Evolutionary conservation across 2,113 vertebrate genomes (phyloP).

Genomic region (Indicator maculatus): DNA sequence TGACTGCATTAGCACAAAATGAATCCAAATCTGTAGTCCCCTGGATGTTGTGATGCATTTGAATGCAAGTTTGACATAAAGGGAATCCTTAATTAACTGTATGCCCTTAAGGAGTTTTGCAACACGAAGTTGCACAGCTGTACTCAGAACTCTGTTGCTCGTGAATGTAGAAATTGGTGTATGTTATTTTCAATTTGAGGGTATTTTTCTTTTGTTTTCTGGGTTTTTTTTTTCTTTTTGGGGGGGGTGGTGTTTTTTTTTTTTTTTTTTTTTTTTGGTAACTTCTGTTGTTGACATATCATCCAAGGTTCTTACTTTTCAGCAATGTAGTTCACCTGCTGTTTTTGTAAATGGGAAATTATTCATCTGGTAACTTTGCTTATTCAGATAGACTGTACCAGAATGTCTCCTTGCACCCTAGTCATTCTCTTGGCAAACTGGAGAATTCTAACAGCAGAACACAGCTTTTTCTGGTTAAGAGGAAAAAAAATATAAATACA

Average conservation of each 20-base stretch:
- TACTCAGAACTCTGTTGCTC: not conserved
- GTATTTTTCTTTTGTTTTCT: not conserved
- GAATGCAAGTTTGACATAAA: constrained; percentile 21
- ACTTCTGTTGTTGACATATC: not conserved
- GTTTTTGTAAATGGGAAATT: not conserved
- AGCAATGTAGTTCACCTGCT: not conserved
- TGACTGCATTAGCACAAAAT: not conserved
- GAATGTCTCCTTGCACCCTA: not conserved
- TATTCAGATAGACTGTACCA: not conserved
- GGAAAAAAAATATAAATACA: not conserved
- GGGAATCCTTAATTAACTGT: constrained; percentile 13
- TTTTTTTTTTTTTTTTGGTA: not conserved
- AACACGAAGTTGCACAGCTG: not conserved
- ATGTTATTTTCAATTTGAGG: not conserved
- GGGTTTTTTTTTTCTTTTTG: too few relatives aligned
- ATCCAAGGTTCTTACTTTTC: not conserved
- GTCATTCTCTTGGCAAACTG: not conserved
- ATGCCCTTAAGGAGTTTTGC: not conserved
- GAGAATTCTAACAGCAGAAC: not conserved
- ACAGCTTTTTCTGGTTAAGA: not conserved
- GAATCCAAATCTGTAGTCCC: constrained; percentile 16
- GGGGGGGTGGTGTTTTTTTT: not conserved
- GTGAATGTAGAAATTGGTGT: not conserved
- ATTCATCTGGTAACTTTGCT: not conserved
- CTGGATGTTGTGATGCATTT: constrained; percentile 22